Conservation (phyloP, 2,888 invertebrate species). For the Conistra vaccinii region DNA sequence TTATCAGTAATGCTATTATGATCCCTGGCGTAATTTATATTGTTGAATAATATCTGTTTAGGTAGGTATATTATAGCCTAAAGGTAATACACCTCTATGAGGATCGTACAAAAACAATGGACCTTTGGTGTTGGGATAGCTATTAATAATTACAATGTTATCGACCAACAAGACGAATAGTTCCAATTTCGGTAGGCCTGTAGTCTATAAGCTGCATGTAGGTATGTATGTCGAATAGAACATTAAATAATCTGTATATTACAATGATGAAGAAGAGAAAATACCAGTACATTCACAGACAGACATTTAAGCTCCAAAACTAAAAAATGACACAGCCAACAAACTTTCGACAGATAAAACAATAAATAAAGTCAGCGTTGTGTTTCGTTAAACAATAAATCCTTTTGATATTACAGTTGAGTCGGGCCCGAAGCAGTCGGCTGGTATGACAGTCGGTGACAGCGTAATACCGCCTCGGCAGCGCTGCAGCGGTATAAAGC, state of each 20-base stretch:
- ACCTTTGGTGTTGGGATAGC: constrained; percentile 49
- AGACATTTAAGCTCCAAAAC: constrained; percentile 13
- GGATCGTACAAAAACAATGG: constrained; percentile 61
- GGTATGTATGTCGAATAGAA: background rate
- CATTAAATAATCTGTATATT: background rate
- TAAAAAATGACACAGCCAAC: constrained; percentile 33
- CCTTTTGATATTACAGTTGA: constrained; percentile 69
- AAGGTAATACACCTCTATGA: constrained; percentile 28
- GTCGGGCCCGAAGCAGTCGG: constrained; percentile 58
- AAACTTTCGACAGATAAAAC: constrained; percentile 58
- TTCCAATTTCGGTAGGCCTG: constrained; percentile 47
- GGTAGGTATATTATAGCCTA: constrained; percentile 14
- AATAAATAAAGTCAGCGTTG: constrained; percentile 55
- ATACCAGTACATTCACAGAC: constrained; percentile 4
- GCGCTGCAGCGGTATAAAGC: constrained; percentile 54
- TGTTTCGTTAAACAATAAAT: constrained; percentile 69
- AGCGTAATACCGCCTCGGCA: constrained; percentile 61
- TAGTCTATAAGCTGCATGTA: constrained; percentile 5
- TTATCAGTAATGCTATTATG: constrained; percentile 26
- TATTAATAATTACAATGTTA: constrained; percentile 64
- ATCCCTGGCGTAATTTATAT: constrained; percentile 17
- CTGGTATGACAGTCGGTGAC: constrained; percentile 64
- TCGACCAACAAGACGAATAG: constrained; percentile 42
- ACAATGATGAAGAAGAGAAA: constrained; percentile 10
- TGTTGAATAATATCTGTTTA: constrained; percentile 39